phyloP scores from a whole-genome alignment of 2,888 invertebrate genomes.

The Drosophila nigritarsus region DNA sequence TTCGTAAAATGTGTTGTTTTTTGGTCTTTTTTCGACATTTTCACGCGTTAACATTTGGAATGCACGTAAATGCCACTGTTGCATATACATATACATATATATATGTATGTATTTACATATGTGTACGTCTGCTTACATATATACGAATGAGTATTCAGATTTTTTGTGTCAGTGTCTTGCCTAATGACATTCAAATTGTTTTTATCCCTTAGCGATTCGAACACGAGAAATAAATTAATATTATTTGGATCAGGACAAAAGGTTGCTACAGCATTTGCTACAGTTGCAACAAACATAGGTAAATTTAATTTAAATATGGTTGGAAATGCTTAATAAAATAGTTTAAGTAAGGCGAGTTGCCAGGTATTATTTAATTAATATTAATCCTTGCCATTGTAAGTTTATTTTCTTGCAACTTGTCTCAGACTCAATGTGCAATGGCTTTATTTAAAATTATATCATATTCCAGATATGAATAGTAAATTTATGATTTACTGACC shows the following conservation, averaged over 20 bases:
- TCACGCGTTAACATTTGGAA: constrained; percentile 23
- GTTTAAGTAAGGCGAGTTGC: too few species aligned
- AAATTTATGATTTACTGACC: constrained; percentile 19
- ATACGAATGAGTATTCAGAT: constrained; percentile 1
- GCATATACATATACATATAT: constrained; percentile 12
- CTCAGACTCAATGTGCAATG: background rate
- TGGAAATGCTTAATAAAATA: background rate
- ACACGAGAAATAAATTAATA: constrained; percentile 45
- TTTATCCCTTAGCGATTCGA: constrained; percentile 37
- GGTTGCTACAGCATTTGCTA: background rate
- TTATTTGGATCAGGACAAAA: constrained; percentile 22
- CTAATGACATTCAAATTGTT: constrained; percentile 70
- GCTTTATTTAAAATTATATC: constrained; percentile 3
- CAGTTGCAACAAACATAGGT: background rate
- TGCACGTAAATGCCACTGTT: constrained; percentile 9
- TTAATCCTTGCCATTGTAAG: background rate
- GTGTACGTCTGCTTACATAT: background rate
- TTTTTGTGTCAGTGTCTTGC: constrained; percentile 1
- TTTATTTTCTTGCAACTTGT: background rate
- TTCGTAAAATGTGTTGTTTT: constrained; percentile 5
- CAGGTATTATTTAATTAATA: background rate
- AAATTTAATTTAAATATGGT: background rate
- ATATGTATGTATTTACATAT: background rate
- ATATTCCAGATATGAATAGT: constrained; percentile 7
- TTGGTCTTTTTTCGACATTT: constrained; percentile 16